Evolutionary conservation across 2,888 invertebrate genomes (phyloP).

Genomic region (Acronicta alni): DNA sequence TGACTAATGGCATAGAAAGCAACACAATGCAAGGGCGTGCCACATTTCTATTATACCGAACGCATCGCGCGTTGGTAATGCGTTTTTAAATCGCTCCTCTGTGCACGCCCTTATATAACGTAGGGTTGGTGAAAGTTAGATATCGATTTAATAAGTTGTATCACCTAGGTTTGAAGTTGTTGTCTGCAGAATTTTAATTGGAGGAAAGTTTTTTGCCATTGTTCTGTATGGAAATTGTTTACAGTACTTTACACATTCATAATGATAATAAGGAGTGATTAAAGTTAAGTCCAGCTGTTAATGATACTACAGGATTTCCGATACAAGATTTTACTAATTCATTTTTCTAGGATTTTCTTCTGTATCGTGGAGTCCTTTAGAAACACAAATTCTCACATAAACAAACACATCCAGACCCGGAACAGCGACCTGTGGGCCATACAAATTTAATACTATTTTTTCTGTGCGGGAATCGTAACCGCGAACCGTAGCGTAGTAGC

Average conservation of each 20-base stretch:
- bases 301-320: too few species aligned
- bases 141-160: constrained; percentile 24
- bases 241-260: background rate
- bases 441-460: too few species aligned
- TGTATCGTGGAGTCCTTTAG: too few species aligned
- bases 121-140: constrained; percentile 60
- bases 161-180: constrained; percentile 22
- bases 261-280: too few species aligned
- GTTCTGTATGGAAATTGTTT: constrained; percentile 4
- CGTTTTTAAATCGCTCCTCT: constrained; percentile 55
- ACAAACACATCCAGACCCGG: too few species aligned
- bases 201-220: constrained; percentile 19
- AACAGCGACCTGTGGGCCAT: too few species aligned
- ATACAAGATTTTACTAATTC: too few species aligned
- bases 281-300: too few species aligned
- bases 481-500: too few species aligned
- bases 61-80: constrained; percentile 51
- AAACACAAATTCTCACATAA: too few species aligned
- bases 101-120: constrained; percentile 54
- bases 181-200: constrained; percentile 24
- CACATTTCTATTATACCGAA: constrained; percentile 54
- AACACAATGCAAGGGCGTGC: constrained; percentile 61
- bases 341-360: too few species aligned
- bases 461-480: too few species aligned
- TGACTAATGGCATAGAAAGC: constrained; percentile 58